Evolutionary conservation across 2,797 vertebrate species (phyloP).

Genomic region (Chelidonichthys spinosus): DNA sequence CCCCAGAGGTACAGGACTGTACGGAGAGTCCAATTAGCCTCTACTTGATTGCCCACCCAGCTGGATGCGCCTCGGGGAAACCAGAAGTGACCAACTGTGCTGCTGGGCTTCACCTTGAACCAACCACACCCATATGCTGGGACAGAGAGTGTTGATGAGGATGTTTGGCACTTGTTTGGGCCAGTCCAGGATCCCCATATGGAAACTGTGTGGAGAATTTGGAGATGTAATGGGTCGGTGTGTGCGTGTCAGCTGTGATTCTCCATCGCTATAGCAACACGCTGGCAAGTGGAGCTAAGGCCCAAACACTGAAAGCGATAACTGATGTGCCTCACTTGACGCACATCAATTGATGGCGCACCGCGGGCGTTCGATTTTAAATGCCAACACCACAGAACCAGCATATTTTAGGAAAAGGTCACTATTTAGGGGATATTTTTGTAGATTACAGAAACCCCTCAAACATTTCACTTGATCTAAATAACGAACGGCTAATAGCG

Average conservation of each 20-base stretch:
- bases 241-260: constrained; percentile 10
- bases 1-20: constrained; percentile 36
- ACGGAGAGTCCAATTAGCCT: constrained; percentile 52
- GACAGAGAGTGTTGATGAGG: constrained; percentile 64
- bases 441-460: too few relatives aligned
- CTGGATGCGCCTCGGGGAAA: constrained; percentile 41
- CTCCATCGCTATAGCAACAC: constrained; percentile 57
- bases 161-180: constrained; percentile 51
- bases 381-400: not conserved
- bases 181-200: constrained; percentile 47
- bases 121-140: constrained; percentile 41
- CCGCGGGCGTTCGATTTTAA: not conserved
- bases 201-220: constrained; percentile 33
- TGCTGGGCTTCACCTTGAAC: constrained; percentile 32
- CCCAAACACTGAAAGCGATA: not conserved
- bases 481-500: too few relatives aligned
- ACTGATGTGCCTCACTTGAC: not conserved
- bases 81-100: constrained; percentile 41
- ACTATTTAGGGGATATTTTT: not conserved
- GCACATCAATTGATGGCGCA: not conserved
- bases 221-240: constrained; percentile 17
- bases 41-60: constrained; percentile 51
- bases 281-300: constrained; percentile 35
- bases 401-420: not conserved
- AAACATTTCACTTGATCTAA: too few relatives aligned